Evolutionary conservation across 2,888 invertebrate species (phyloP).

Genomic region (Villa cingulata): DNA sequence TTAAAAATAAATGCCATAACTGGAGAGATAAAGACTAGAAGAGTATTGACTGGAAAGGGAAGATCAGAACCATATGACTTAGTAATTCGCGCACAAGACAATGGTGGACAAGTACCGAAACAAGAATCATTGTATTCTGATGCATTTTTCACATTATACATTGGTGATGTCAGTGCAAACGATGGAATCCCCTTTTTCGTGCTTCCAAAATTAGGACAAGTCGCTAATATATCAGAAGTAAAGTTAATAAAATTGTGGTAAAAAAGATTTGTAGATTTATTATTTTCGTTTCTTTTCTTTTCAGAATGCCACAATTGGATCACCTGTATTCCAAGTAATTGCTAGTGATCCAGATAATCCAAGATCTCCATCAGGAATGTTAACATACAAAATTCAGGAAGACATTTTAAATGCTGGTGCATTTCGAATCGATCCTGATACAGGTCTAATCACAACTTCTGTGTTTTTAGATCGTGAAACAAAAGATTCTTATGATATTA

Average conservation of each 20-base stretch:
- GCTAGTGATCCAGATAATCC: constrained; percentile 69
- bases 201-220: constrained; percentile 53
- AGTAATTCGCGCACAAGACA: constrained; percentile 53
- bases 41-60: constrained; percentile 58
- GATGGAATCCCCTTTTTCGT: constrained; percentile 67
- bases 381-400: constrained; percentile 56
- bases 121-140: constrained; percentile 44
- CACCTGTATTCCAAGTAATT: constrained; percentile 60
- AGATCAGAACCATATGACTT: constrained; percentile 58
- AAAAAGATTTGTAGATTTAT: neutral
- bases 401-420: constrained; percentile 49
- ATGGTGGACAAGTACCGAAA: constrained; percentile 42
- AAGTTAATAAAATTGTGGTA: neutral
- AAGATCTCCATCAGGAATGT: constrained; percentile 56
- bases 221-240: constrained; percentile 57
- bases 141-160: constrained; percentile 48
- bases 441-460: constrained; percentile 59
- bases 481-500: constrained; percentile 58
- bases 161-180: constrained; percentile 68
- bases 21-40: constrained; percentile 53
- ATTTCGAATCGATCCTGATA: constrained; percentile 50
- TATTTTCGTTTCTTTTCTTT: constrained; percentile 15
- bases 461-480: constrained; percentile 59
- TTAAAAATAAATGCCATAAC: constrained; percentile 51
- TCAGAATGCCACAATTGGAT: constrained; percentile 57